Conservation (phyloP, 2,797 vertebrate species). For the Eleutherodactylus coqui region DNA sequence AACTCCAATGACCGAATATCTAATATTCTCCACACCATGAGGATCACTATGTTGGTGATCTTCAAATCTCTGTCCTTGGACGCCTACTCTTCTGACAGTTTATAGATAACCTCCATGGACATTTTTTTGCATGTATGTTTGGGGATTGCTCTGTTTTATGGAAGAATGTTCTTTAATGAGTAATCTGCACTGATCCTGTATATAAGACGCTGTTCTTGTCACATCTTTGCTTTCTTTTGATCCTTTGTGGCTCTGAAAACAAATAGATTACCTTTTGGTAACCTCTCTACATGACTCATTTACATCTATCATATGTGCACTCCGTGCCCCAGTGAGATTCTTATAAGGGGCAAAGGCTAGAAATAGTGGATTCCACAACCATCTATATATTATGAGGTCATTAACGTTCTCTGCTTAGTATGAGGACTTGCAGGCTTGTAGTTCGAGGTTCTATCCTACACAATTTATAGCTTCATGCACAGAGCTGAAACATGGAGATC, state of each 20-base stretch:
- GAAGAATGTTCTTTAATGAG: no score
- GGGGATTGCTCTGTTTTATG: no score
- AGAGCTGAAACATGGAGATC: background rate
- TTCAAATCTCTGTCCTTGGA: no score
- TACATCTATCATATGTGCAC: background rate
- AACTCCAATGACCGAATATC: no score
- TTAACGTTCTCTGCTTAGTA: background rate
- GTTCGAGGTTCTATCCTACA: background rate
- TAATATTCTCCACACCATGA: no score
- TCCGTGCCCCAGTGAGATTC: background rate
- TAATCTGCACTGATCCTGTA: background rate
- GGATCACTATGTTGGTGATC: no score
- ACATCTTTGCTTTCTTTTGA: background rate
- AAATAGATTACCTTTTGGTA: constrained; percentile 10
- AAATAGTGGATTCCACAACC: background rate
- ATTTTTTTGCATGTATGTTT: no score
- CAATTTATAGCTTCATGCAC: background rate
- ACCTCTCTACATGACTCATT: constrained; percentile 3
- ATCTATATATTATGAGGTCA: background rate
- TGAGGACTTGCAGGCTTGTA: background rate
- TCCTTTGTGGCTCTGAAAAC: background rate
- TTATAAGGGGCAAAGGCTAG: background rate
- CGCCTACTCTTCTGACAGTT: no score
- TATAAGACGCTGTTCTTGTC: background rate
- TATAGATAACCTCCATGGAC: no score